These are phyloP conservation scores for Pomacea canaliculata DNA, from an alignment of 2,888 invertebrate genomes.

Conservation along the genomic window DNA sequence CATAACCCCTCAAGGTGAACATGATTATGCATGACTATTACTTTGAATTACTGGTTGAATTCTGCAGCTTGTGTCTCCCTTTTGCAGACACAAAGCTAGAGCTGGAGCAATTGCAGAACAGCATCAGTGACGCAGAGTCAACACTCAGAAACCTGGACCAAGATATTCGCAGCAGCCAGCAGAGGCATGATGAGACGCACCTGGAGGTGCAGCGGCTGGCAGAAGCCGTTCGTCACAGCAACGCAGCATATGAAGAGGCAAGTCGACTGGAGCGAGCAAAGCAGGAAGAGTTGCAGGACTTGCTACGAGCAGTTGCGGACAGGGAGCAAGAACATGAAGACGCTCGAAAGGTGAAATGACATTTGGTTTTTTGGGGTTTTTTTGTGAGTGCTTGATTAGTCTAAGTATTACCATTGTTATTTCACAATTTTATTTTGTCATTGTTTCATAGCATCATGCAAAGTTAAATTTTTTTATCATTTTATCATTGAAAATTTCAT, in stretches of 20 bases:
- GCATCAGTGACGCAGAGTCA: constrained; percentile 51
- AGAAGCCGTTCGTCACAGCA: constrained; percentile 52
- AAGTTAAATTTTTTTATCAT: not conserved
- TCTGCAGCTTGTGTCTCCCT: too few species aligned
- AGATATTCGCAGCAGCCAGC: constrained; percentile 47
- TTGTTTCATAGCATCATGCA: not conserved
- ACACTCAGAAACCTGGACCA: constrained; percentile 38
- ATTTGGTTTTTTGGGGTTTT: not conserved
- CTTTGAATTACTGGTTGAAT: too few species aligned
- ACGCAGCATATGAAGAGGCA: constrained; percentile 47
- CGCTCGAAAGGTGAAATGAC: constrained; percentile 47
- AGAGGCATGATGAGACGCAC: constrained; percentile 53
- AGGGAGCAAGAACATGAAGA: constrained; percentile 56
- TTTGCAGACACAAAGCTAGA: constrained; percentile 51
- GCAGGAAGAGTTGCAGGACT: constrained; percentile 54
- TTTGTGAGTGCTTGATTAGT: not conserved
- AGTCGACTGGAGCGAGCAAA: constrained; percentile 49
- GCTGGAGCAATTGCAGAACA: constrained; percentile 49
- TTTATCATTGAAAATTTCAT: too few species aligned
- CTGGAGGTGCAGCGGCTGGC: constrained; percentile 55
- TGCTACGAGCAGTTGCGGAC: constrained; percentile 51
- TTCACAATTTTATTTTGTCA: not conserved
- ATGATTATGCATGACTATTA: too few species aligned
- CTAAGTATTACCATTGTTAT: too few species aligned
- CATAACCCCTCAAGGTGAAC: too few species aligned